Conservation (phyloP, 2,113 vertebrate species). For the Dryoscopus gambensis region DNA sequence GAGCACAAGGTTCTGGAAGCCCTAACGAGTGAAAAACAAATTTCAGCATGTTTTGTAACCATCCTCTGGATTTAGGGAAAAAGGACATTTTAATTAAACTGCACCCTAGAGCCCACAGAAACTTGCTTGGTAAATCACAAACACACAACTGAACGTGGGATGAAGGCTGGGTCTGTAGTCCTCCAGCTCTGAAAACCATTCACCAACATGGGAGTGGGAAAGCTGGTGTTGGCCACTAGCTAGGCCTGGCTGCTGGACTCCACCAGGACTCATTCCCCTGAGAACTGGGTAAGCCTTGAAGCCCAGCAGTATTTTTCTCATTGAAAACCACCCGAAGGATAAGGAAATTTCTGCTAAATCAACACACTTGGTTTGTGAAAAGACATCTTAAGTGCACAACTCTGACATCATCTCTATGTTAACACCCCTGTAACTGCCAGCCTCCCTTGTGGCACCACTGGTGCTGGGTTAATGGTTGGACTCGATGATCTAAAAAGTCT, state of each 20-base stretch:
- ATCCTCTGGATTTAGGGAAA: not conserved
- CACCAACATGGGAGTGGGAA: not conserved
- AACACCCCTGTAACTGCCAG: not conserved
- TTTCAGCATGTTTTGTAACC: slow-evolving; percentile 35
- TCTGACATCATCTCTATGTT: not conserved
- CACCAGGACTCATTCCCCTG: not conserved
- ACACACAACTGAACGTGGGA: not conserved
- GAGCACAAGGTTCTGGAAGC: slow-evolving; percentile 29
- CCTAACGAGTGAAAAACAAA: slow-evolving; percentile 35
- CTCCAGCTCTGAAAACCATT: not conserved
- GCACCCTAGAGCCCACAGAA: not conserved
- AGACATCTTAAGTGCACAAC: not conserved
- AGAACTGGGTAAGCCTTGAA: not conserved
- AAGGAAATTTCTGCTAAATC: not conserved
- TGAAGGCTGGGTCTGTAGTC: not conserved
- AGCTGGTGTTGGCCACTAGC: not conserved
- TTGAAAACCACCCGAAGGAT: not conserved
- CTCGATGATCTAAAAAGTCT: not conserved
- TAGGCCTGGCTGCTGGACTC: not conserved
- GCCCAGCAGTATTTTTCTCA: not conserved
- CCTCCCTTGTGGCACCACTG: not conserved
- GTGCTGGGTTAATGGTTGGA: not conserved
- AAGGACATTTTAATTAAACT: slow-evolving; percentile 20
- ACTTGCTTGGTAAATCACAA: not conserved
- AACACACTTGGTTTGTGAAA: not conserved